A percentile compares a stretch with the other conserved stretches of the same genome.
Evolutionary conservation across 2,888 invertebrate genomes (phyloP).

Genomic region (Pollenia griseotomentosa): DNA sequence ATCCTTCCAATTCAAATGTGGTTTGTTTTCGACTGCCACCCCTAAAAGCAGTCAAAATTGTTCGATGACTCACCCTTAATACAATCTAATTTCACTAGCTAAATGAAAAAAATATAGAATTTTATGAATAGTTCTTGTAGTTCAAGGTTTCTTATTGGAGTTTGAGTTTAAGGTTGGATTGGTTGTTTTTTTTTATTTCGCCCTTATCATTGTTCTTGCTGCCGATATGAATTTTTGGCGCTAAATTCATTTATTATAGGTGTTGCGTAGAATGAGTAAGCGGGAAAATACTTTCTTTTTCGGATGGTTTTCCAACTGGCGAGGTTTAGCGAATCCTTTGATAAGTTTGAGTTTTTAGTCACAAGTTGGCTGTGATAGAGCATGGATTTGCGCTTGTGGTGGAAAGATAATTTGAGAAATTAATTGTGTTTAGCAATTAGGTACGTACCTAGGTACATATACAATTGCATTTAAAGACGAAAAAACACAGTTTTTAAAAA

Average conservation of each 20-base stretch:
- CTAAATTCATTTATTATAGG: conserved; percentile 52
- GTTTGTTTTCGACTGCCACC: conserved; percentile 13
- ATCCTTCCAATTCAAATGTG: conserved; percentile 52
- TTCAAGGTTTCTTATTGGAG: conserved; percentile 73
- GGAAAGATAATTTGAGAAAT: not conserved
- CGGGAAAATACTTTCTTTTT: conserved; percentile 39
- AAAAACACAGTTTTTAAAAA: too few relatives aligned
- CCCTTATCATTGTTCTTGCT: conserved; percentile 16
- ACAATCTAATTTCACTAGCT: not conserved
- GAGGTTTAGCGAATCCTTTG: conserved; percentile 47
- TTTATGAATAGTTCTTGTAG: conserved; percentile 49
- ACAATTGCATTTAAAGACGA: too few relatives aligned
- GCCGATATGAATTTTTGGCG: conserved; percentile 63
- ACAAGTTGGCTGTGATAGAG: conserved; percentile 52
- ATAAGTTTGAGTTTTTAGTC: conserved; percentile 49
- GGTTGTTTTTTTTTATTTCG: conserved; percentile 42
- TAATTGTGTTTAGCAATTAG: not conserved
- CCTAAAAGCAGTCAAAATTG: not conserved
- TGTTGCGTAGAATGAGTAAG: not conserved
- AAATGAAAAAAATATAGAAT: conserved; percentile 19
- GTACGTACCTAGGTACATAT: too few relatives aligned
- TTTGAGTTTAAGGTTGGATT: conserved; percentile 61
- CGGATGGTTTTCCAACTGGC: conserved; percentile 52
- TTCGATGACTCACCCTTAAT: conserved; percentile 59
- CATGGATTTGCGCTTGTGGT: conserved; percentile 35